phyloP scores from a whole-genome alignment of 2,797 vertebrate species.

The Gambusia yucatana region DNA sequence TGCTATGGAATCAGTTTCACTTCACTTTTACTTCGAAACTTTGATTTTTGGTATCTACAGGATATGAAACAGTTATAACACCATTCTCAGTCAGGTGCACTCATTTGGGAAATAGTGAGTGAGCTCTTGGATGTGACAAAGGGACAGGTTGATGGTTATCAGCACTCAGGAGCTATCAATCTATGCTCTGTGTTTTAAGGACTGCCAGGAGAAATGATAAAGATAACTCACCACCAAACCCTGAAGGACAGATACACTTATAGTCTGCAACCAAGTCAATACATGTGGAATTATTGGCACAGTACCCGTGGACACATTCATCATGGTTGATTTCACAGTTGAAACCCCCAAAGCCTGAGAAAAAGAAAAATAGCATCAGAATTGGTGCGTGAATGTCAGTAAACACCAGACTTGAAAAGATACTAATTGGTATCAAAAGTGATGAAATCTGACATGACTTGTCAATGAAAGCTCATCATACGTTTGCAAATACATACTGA shows the following conservation, averaged over 20 bases:
- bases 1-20: neutral
- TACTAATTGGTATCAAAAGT: constrained; percentile 47
- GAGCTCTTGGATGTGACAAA: constrained; percentile 23
- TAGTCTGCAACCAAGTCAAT: constrained; percentile 82
- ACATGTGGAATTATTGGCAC: constrained; percentile 82
- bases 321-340: constrained; percentile 84
- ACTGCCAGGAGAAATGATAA: constrained; percentile 59
- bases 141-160: constrained; percentile 38
- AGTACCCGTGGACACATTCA: constrained; percentile 81
- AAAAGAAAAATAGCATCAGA: constrained; percentile 48
- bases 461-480: constrained; percentile 16
- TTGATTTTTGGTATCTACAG: constrained; percentile 7
- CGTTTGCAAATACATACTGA: constrained; percentile 11
- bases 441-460: constrained; percentile 37
- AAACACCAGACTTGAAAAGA: constrained; percentile 50
- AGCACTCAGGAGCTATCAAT: constrained; percentile 49
- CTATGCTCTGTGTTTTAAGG: constrained; percentile 49
- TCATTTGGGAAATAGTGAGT: constrained; percentile 26
- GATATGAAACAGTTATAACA: constrained; percentile 22
- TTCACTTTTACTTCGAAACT: neutral
- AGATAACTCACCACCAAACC: constrained; percentile 80
- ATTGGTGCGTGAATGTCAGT: constrained; percentile 38
- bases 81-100: constrained; percentile 20
- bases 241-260: constrained; percentile 79
- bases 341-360: constrained; percentile 76